These are phyloP conservation scores for Aspidiotus rigidus DNA, from an alignment of 2,888 invertebrate species.

Conservation along the genomic window DNA sequence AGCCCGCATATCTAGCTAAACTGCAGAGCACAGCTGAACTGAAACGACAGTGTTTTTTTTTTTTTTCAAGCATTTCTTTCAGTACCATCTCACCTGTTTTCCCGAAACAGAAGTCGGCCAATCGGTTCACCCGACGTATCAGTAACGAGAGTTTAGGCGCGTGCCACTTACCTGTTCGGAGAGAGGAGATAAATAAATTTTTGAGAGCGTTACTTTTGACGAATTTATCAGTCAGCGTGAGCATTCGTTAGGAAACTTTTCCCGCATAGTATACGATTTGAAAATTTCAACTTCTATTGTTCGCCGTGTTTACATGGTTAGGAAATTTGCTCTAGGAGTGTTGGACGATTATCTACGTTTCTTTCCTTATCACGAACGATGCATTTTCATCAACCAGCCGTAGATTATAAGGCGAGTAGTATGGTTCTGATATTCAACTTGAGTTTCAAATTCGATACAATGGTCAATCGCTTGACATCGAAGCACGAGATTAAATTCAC, in stretches of 20 bases:
- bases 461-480: too few species aligned
- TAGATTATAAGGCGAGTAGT: too few species aligned
- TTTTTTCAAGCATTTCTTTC: conserved; percentile 25
- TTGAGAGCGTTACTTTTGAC: background rate
- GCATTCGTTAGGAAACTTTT: conserved; percentile 18
- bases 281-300: too few species aligned
- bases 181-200: background rate
- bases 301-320: too few species aligned
- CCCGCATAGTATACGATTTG: conserved; percentile 6
- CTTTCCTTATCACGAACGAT: too few species aligned
- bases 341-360: too few species aligned
- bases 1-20: conserved; percentile 23
- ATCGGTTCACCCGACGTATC: conserved; percentile 22
- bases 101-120: conserved; percentile 24
- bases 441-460: too few species aligned
- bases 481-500: too few species aligned
- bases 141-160: conserved; percentile 19
- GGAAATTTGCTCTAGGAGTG: too few species aligned
- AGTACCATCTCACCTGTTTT: conserved; percentile 24
- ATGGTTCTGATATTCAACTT: too few species aligned
- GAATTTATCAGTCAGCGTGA: too few species aligned
- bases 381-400: too few species aligned
- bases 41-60: conserved; percentile 20
- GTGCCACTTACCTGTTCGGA: conserved; percentile 23
- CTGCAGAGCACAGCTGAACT: conserved; percentile 21